A percentile compares a stretch with the other conserved stretches of the same genome.
Conservation (phyloP, 2,113 vertebrate genomes). For the Cyanoderma ruficeps region DNA sequence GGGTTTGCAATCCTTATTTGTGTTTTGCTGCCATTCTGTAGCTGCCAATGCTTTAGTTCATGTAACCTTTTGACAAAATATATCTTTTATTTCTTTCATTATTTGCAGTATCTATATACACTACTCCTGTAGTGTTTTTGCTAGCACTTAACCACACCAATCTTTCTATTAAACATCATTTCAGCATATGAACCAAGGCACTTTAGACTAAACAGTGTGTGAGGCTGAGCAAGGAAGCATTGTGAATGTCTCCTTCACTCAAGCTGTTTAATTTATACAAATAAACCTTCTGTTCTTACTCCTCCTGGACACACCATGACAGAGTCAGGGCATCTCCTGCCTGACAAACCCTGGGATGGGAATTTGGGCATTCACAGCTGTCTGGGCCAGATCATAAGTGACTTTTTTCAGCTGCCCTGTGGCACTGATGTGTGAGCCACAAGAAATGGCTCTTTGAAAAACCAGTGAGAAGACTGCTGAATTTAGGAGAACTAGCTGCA, state of each 20-base stretch:
- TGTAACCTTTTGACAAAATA: neutral
- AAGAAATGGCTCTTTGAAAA: neutral
- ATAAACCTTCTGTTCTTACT: neutral
- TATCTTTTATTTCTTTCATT: neutral
- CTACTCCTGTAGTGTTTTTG: neutral
- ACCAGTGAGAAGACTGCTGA: neutral
- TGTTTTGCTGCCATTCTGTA: neutral
- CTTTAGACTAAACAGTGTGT: neutral
- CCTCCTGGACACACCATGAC: neutral
- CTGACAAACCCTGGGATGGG: neutral
- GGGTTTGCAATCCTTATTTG: neutral
- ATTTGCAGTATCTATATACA: neutral
- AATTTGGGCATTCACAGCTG: neutral
- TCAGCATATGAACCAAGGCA: neutral
- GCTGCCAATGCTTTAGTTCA: neutral
- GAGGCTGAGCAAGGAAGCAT: neutral
- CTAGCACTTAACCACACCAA: neutral
- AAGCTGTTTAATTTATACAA: neutral
- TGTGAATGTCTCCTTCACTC: neutral
- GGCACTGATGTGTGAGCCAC: neutral
- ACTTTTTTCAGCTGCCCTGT: neutral
- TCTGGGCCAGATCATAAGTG: neutral
- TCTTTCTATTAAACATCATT: neutral
- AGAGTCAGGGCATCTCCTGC: neutral
- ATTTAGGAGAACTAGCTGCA: neutral